A percentile compares a stretch with the other conserved stretches of the same genome.
These are phyloP conservation scores for Venturia canescens DNA, from an alignment of 1,140 invertebrate species.

Conservation along the genomic window DNA sequence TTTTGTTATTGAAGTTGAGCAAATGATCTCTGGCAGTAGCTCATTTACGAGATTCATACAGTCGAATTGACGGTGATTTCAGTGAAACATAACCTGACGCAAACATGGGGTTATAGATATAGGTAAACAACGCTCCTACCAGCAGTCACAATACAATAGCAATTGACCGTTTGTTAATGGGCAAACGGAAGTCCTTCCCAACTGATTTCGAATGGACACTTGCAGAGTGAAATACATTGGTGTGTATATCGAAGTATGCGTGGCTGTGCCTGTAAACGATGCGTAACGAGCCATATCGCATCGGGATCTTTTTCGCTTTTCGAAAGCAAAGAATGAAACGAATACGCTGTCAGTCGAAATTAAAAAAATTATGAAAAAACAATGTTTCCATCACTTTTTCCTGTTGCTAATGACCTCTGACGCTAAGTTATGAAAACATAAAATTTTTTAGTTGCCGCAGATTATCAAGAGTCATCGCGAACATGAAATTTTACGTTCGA, in stretches of 20 bases:
- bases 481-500: no score
- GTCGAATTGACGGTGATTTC: neutral
- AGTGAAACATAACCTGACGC: neutral
- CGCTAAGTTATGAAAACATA: no score
- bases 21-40: neutral
- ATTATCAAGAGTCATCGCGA: no score
- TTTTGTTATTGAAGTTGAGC: neutral
- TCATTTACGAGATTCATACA: neutral
- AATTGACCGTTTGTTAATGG: constrained; percentile 58
- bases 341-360: neutral
- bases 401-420: no score
- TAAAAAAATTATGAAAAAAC: neutral
- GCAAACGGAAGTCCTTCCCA: constrained; percentile 64
- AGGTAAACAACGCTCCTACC: constrained; percentile 8
- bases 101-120: constrained; percentile 12
- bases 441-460: no score
- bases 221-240: constrained; percentile 47
- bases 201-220: constrained; percentile 64
- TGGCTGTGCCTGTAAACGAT: constrained; percentile 4
- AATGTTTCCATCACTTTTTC: neutral
- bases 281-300: constrained; percentile 66
- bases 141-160: constrained; percentile 64
- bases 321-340: neutral
- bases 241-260: constrained; percentile 18
- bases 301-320: constrained; percentile 28